Evolutionary conservation across 2,888 invertebrate species (phyloP), one percentile per base, ranked within the genome.

Genomic region (Seira ritae): DNA sequence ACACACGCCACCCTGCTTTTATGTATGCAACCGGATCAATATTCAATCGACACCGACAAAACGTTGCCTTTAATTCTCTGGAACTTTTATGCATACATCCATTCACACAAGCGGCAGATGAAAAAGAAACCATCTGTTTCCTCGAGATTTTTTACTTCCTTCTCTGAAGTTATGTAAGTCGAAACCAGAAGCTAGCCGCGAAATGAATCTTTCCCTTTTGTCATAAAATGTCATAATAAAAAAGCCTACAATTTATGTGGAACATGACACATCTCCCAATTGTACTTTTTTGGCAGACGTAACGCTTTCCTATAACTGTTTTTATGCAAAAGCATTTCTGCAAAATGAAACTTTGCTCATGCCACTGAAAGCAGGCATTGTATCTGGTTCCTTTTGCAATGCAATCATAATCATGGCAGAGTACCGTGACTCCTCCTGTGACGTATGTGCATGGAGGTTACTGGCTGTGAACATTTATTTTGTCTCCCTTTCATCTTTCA

Each of bases 211-310:
- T 62, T 62, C 62, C n/a, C 19, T 62, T 62, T 62, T 22, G 62
- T 62, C 62, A 62, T 62, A 62, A 62, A 62, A 62, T 62, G 62
- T 62, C 62, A 62, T 20, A 62, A 55, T 20, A 62, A 62, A 62
- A n/a, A 62, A 8, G n/a, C 6, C 62, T 4, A n/a, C 22, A 62
- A 62, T 62, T 62, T 62, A 62, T 62, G n/a, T 62, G n/a, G 62
- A 20, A 62, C 62, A 62, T 62, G 62, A 20, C 22, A 20, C 62
- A 62, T 62, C 22, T 62, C 22, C n/a, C 62, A 19, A 62, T 62
- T 62, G 62, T 62, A 10, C 22, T 62, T 62, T 62, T 20, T 62
- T 62, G 62, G 62, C 62, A 62, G 62, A n/a, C 62, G 12, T 19
- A 62, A 20, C 55, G 17, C 17, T 55, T 31, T 31, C 31, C 31